These are phyloP conservation scores for Frankliniella intonsa DNA, from an alignment of 2,888 invertebrate species.

Conservation along the genomic window DNA sequence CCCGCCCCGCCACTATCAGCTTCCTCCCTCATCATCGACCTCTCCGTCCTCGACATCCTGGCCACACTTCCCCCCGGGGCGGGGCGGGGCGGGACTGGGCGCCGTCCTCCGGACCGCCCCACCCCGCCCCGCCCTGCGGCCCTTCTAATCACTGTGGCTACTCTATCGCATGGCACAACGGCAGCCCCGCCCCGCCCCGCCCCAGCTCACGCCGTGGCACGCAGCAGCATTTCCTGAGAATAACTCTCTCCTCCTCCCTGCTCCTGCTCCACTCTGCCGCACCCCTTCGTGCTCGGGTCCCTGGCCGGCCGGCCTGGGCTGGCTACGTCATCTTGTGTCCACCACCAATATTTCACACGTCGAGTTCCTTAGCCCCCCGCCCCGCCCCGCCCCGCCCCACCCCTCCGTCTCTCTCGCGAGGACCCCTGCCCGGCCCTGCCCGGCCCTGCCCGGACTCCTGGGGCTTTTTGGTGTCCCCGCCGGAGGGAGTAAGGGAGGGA, in stretches of 20 bases:
- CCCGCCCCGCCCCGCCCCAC: neutral
- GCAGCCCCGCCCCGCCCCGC: neutral
- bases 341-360: slow-evolving; percentile 19
- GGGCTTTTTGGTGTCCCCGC: neutral
- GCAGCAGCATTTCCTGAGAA: slow-evolving; percentile 1
- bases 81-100: neutral
- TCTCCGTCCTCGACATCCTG: neutral
- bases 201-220: neutral
- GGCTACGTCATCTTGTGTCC: slow-evolving; percentile 7
- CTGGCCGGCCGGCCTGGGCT: neutral
- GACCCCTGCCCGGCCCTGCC: neutral
- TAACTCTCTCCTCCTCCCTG: neutral
- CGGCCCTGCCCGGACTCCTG: neutral
- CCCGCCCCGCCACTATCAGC: too few relatives aligned
- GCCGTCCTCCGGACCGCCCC: neutral
- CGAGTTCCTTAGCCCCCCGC: neutral
- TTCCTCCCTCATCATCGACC: too few relatives aligned
- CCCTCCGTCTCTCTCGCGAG: neutral
- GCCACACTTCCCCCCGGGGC: too few relatives aligned
- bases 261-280: neutral
- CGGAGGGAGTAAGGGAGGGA: too few relatives aligned
- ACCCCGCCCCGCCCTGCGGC: too few relatives aligned
- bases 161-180: neutral
- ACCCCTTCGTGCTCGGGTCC: neutral
- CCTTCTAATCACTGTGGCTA: neutral